phyloP scores from a whole-genome alignment of 2,113 vertebrate genomes.

The Neogobius melanostomus region DNA sequence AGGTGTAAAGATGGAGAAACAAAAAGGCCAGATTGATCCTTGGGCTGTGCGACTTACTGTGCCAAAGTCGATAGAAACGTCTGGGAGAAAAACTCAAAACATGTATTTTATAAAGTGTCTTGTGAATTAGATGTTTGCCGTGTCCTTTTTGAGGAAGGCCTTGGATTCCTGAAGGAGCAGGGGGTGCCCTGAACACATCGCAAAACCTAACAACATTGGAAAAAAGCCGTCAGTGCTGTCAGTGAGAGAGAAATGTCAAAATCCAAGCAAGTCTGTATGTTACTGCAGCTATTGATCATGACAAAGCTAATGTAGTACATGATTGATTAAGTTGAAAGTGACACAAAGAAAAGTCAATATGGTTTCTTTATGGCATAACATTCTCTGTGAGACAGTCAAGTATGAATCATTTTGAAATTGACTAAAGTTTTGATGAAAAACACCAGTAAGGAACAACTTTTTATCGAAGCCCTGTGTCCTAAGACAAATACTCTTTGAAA shows the following conservation, averaged over 20 bases:
- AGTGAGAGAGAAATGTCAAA: neutral
- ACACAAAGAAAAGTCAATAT: neutral
- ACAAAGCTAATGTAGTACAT: neutral
- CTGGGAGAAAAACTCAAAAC: neutral
- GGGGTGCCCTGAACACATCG: neutral
- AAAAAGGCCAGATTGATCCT: conserved; percentile 1
- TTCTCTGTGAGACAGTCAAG: neutral
- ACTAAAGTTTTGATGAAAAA: neutral
- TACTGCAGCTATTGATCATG: neutral
- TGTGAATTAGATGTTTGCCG: neutral
- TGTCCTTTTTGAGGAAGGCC: neutral
- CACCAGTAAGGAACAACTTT: neutral
- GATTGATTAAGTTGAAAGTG: conserved; percentile 1
- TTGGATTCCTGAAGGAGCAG: neutral
- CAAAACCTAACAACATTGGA: neutral
- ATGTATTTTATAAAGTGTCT: conserved; percentile 1
- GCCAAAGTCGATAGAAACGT: neutral
- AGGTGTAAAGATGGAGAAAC: conserved; percentile 4
- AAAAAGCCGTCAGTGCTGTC: neutral
- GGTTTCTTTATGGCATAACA: neutral
- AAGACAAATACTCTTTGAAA: neutral
- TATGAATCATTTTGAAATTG: neutral
- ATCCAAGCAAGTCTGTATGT: neutral
- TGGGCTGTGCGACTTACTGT: neutral
- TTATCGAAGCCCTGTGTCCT: neutral